Evolutionary conservation across 2,113 vertebrate species (phyloP), one percentile per base, ranked within the genome.

Genomic region (Lipotes vexillifer): DNA sequence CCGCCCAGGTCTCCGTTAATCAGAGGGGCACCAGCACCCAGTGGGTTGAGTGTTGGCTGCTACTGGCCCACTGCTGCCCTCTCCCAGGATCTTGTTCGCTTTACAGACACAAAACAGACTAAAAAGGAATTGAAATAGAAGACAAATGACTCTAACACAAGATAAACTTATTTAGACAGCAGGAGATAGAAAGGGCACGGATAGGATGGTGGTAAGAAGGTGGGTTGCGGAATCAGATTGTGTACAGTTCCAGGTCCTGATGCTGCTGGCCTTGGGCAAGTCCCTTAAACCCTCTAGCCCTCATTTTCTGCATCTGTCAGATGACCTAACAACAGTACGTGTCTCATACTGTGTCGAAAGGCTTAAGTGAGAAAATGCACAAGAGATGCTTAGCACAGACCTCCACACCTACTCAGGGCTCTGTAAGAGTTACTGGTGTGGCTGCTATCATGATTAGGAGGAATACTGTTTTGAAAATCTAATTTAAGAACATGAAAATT

Each of bases 341-440:
- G 9, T 7, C 44, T 88, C 36, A 6, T 0, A 12, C 52, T 17
- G 29, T 3, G 38, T 2, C 2, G 8, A 61, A 17, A 86, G 20
- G 3, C 23, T 27, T 55, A 52, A 29, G 27, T 2, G 68, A 65
- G 71, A 38, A 68, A 13, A 15, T 0, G 11, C 23, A 27, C 8
- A 4, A 1, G 36, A 55, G 44, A 31, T 0, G 0, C 36, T 41
- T 17, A 0, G 4, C 36, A 0, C 0, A 8, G n/a, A 41, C 41
- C 46, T 13, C 3, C 3, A 1, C 20, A 38, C 33, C 63, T 1
- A 33, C 41, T 21, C 38, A 46, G 66, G 0, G 18, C 41, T 44
- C 5, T 5, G 90, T 6, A 3, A 3, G 23, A 5, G 14, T 38
- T 9, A 7, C 29, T 7, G 17, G 55, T 13, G 38, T 3, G 11